Evolutionary conservation across 2,888 invertebrate genomes (phyloP).

Genomic region (Margaritifera margaritifera): DNA sequence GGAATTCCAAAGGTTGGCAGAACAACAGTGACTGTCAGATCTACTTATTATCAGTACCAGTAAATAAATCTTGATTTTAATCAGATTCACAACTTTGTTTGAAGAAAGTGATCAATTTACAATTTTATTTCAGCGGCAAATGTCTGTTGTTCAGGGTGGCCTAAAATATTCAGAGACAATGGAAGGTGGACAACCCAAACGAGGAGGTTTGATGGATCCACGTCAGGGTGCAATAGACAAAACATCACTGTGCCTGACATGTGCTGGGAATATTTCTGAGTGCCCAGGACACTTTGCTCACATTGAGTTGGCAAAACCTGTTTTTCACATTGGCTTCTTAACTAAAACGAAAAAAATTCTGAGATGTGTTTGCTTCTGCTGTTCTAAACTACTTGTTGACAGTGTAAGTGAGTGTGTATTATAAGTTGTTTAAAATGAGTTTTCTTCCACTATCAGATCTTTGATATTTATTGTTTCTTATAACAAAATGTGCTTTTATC

Average conservation of each 20-base stretch:
- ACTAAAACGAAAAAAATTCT: slow-evolving; percentile 97
- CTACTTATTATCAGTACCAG: too few relatives aligned
- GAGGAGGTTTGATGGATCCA: slow-evolving; percentile 99
- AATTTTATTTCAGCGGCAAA: slow-evolving; percentile 82
- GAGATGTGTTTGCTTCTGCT: slow-evolving; percentile 99
- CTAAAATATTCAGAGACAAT: slow-evolving; percentile 97
- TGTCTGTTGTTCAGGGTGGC: slow-evolving; percentile 96
- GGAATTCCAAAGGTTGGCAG: too few relatives aligned
- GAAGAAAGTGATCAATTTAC: slow-evolving; percentile 83
- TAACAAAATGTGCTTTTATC: too few relatives aligned
- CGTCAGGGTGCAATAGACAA: slow-evolving; percentile 98
- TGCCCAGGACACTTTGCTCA: slow-evolving; percentile 99
- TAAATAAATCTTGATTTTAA: too few relatives aligned
- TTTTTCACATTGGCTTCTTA: slow-evolving; percentile 97
- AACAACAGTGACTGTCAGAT: too few relatives aligned
- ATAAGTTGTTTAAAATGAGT: too few relatives aligned
- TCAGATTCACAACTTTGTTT: too few relatives aligned
- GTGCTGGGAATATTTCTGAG: slow-evolving; percentile 91
- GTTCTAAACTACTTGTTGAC: slow-evolving; percentile 96
- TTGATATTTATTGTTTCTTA: too few relatives aligned
- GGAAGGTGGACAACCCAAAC: slow-evolving; percentile 98
- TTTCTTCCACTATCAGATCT: too few relatives aligned
- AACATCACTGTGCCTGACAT: slow-evolving; percentile 78
- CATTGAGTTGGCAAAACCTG: slow-evolving; percentile 97
- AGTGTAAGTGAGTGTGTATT: slow-evolving; percentile 80